Base-by-base conservation (phyloP, 2,797 vertebrate genomes). In the Brachyrhaphis roseni region DNA sequence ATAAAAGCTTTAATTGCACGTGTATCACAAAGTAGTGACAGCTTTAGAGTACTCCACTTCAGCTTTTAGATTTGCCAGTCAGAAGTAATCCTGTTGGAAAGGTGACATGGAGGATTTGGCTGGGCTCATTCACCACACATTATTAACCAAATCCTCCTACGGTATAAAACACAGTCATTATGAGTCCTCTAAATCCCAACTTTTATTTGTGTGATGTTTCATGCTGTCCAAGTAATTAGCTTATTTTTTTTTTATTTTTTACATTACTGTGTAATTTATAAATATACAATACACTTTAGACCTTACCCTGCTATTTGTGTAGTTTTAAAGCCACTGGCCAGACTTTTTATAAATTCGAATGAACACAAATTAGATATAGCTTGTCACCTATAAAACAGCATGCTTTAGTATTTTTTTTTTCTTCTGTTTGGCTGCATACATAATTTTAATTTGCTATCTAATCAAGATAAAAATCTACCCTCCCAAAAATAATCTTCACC, bases 1-100 rank as follows among this genome's bases (percentile, higher is more conserved):
- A 92, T 93, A 93, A 93, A 94, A 93, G 90, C 89, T 93, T 94
- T 94, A 94, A 93, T 94, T 94, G 91, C 88, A 64, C 87, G 71
- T 88, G 84, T 88, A 88, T 91, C 84, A 45, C 80, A 49, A 78
- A 62, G 72, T 85, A 93, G 82, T 91, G 93, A 91, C 91, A 90
- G 78, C 83, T 93, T 91, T 92, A 92, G 78, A 93, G 91, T 88
- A 87, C 83, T 88, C 86, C 78, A 84, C 87, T 93, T 91, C 91
- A 79, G 89, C 86, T 90, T 91, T 92, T 86, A 87, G 91, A 92
- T 86, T 90, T 85, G 89, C 82, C 89, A 91, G 86, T 78, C 66
- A 76, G 88, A 92, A 78, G 81, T 93, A 92, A 90, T 89, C 86
- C 88, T 86, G 84, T 79, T 87, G 85, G 83, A 79, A 88, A 81